Evolutionary conservation across 2,888 invertebrate species (phyloP), one percentile per base, ranked within the genome.

Genomic region (Pimpla rufipes): DNA sequence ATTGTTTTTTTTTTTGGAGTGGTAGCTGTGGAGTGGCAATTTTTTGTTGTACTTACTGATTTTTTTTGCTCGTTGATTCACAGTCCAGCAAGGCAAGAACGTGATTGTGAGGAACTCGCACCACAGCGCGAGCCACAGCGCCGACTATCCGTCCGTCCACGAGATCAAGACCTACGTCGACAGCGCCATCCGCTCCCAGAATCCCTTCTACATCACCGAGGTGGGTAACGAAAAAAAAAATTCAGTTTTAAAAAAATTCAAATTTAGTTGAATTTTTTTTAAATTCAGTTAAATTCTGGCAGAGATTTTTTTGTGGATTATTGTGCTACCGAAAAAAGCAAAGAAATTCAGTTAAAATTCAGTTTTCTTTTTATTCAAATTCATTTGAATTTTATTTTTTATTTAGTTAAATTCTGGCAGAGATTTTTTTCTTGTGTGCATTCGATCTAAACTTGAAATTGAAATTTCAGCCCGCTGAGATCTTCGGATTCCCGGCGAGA

Each of bases 61-160:
- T n/a, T n/a, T n/a, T n/a, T n/a, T n/a, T n/a, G n/a, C n/a, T n/a
- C n/a, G n/a, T n/a, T n/a, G n/a, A 68, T 85, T 85, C 86, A 47
- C 85, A 93, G 93, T 97, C 80, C 94, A 93, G 52, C 94, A 94
- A 86, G 97, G 97, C 59, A 94, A 95, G 90, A 97, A 96, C 92
- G 93, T 94, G 8, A 95, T 97, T 87, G 94, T 95, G 50, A 96
- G 97, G 87, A 95, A 95, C 92, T 97, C 97, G 13, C 93, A 94
- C n/a, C 96, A 97, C 66, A 88, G 93, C n/a, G 88, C 92, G 57
- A 86, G 87, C 76, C 89, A 88, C 64, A 93, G 93, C 83, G 89
- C 91, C 52, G 94, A 94, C 86, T 89, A 87, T 79, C 95, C 96
- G 50, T 95, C 95, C 89, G 95, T 95, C 89, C 94, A 94, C 21